Conservation (phyloP, 2,888 invertebrate species). For the Epicampocera succincta region DNA sequence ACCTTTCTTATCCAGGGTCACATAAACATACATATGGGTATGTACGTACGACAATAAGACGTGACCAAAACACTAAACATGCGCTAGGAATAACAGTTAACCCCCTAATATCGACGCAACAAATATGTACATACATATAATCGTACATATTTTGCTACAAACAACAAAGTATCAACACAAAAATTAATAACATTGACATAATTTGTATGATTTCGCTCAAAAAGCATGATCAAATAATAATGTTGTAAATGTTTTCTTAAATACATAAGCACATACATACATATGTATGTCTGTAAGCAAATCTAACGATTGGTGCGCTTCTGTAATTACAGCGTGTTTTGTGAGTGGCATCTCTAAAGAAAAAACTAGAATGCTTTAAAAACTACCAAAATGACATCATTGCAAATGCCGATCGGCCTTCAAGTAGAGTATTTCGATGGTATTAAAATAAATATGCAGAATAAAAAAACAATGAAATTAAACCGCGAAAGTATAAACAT, state of each 20-base stretch:
- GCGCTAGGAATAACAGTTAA: background rate
- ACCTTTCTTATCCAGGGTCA: too few relatives aligned
- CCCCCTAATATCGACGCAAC: background rate
- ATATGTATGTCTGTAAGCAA: background rate
- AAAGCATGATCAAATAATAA: constrained; percentile 2
- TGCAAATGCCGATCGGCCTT: constrained; percentile 67
- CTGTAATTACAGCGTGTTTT: constrained; percentile 32
- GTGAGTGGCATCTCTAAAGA: constrained; percentile 35
- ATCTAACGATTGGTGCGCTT: constrained; percentile 24
- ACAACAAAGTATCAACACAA: background rate
- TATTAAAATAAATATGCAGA: constrained; percentile 60
- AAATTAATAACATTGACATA: constrained; percentile 40
- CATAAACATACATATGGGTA: too few relatives aligned
- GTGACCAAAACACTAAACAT: too few relatives aligned
- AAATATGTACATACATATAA: background rate
- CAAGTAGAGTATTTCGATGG: constrained; percentile 45
- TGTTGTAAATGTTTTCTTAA: too few relatives aligned
- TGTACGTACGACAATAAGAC: too few relatives aligned
- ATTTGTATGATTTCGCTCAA: constrained; percentile 13
- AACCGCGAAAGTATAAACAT: constrained; percentile 21
- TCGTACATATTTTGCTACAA: background rate
- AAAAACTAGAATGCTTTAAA: constrained; percentile 41
- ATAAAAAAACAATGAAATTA: constrained; percentile 41
- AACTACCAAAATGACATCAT: constrained; percentile 70
- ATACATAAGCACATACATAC: background rate